Evolutionary conservation across 2,888 invertebrate genomes (phyloP), one percentile per base, ranked within the genome.

Genomic region (Caenorhabditis afra): DNA sequence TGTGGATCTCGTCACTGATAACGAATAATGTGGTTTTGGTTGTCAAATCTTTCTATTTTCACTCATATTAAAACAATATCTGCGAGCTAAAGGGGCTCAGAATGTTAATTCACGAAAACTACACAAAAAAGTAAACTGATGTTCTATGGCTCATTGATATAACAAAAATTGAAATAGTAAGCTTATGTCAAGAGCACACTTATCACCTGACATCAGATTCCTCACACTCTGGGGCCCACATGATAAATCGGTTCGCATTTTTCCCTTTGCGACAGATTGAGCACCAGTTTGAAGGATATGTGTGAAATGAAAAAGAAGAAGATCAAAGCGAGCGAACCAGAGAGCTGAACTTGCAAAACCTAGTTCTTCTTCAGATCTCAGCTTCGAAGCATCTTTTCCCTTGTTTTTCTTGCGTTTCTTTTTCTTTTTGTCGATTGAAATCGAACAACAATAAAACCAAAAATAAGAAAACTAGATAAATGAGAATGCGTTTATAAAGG

Each of bases 141-240:
- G n/a, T n/a, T n/a, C n/a, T n/a, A n/a, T n/a, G n/a, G n/a, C n/a
- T n/a, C n/a, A n/a, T n/a, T n/a, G n/a, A n/a, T n/a, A n/a, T n/a
- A n/a, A n/a, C n/a, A 29, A 29, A 7, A 29, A 29, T 29, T 29
- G 29, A 29, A 29, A 29, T 29, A 29, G 4, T 29, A 29, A 29
- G 29, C 4, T 29, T 29, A 3, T 29, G 29, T 7, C 7, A 7
- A 29, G 37, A n/a, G 62, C 18, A 39, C 29, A 55, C 47, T 62
- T 62, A 71, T 62, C 70, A 71, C 70, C 70, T 70, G 70, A 70
- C 70, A 62, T 49, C 61, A 62, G 47, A 62, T 49, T 55, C 55
- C 59, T 67, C 70, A 55, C 70, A 47, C 62, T 49, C 68, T 18
- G 39, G 35, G 14, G 52, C 62, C 62, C 70, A 62, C 70, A 71